Evolutionary conservation across 2,888 invertebrate species (phyloP).

Genomic region (Lampropteryx suffumata): DNA sequence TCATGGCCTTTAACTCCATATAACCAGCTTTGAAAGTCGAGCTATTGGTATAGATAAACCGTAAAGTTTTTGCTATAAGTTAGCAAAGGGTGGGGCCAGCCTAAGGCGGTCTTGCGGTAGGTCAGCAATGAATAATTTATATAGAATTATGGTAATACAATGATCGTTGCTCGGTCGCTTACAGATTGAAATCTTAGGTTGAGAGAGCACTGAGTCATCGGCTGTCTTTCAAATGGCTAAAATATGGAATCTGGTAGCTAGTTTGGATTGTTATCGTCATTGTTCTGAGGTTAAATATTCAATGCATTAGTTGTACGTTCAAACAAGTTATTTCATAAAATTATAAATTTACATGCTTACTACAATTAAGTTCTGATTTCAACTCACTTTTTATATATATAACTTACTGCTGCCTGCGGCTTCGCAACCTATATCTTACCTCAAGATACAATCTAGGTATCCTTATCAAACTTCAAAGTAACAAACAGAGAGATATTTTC

Average conservation of each 20-base stretch:
- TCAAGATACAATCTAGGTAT: too few relatives aligned
- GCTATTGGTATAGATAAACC: not conserved
- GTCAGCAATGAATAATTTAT: slow-evolving; percentile 59
- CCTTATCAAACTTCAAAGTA: too few relatives aligned
- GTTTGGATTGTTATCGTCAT: not conserved
- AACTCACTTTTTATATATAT: too few relatives aligned
- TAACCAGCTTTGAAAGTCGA: not conserved
- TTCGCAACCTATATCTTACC: too few relatives aligned
- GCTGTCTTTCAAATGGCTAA: slow-evolving; percentile 15
- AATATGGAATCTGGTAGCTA: slow-evolving; percentile 6
- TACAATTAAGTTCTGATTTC: too few relatives aligned
- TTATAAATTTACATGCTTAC: too few relatives aligned
- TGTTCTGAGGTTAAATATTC: too few relatives aligned
- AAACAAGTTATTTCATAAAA: too few relatives aligned
- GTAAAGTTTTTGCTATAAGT: slow-evolving; percentile 16
- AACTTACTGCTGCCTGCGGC: too few relatives aligned
- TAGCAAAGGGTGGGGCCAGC: slow-evolving; percentile 35
- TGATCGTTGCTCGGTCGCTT: slow-evolving; percentile 38
- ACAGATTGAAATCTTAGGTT: slow-evolving; percentile 35
- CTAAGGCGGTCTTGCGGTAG: slow-evolving; percentile 46
- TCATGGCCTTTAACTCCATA: not conserved
- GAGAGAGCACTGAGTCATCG: slow-evolving; percentile 26
- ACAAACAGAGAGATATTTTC: too few relatives aligned
- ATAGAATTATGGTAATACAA: slow-evolving; percentile 53
- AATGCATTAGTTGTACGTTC: too few relatives aligned